Base-by-base conservation (phyloP, 2,888 invertebrate genomes). In the Odontocolon sp. region DNA sequence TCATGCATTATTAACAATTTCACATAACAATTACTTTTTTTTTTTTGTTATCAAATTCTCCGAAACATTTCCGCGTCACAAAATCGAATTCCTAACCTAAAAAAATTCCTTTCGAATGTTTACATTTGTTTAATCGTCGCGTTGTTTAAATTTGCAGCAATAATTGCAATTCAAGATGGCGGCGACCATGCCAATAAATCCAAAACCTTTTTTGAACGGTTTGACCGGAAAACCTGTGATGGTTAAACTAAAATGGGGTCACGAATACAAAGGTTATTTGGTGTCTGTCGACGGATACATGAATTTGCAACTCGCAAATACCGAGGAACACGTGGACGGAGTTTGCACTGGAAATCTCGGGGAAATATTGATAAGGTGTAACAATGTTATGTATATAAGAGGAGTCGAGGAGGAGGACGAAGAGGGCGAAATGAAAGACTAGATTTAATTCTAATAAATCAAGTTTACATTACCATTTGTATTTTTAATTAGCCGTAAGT, bases 231-330 rank as follows among this genome's bases (percentile, higher is more conserved):
- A 99, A 92, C 95, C 98, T 42, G 98, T 99, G 40, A 94, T 99
- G 91, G 98, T 99, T 1, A 99, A 99, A 91, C 92, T 99, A 77
- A 99, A 99, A 90, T 99, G 99, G 99, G 99, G 99, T 28, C 99
- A 99, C 91, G 99, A 99, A 91, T 99, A 99, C 91, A 98, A 98
- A 93, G 99, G 99, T 9, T 96, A 97, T 84, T 92, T 99, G 33
- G 99, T 99, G 0, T 99, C 99, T 2, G 98, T 98, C 0, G 99
- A 99, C 91, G 97, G 98, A 4, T 99, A 99, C 89, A 99, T 99
- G 99, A 99, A 99, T 90, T 92, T 99, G 82, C 98, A 99, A 92
- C 91, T 99, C 76, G 99, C 99, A 0, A 99, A 99, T 90, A 97
- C 99, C 5, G 99, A 99, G 91, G 99, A 99, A 92, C 96, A 95